Evolutionary conservation across 2,888 invertebrate species (phyloP), one percentile per base, ranked within the genome.

Genomic region (Cenopis cana): DNA sequence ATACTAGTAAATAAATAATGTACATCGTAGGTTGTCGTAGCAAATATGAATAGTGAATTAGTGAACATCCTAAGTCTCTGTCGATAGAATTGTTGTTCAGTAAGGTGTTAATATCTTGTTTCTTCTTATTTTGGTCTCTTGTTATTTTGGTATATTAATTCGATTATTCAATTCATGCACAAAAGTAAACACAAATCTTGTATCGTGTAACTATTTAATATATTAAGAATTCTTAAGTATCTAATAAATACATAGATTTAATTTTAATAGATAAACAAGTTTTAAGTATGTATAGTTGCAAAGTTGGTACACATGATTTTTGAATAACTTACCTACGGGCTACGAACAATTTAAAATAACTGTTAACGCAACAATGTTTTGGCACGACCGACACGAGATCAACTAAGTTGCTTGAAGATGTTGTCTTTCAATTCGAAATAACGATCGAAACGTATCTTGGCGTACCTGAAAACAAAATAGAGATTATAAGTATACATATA

Each of bases 361-460:
- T 14, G 17, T n/a, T 49, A 50, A 64, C 33, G 49, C 20, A 6
- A 20, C 33, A 56, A 14, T n/a, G n/a, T 50, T 24, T 65, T 49
- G 46, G 17, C 52, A 41, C 18, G 54, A 33, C 4, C 38, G 20
- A 74, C 36, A 59, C 50, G 61, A 69, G 60, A 72, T 80, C 79
- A 81, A 76, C 85, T 86, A 11, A 86, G 76, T 78, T 85, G 80
- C 77, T 84, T 85, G 81, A 89, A 89, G 76, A 95, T 94, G 77
- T 91, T 84, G 49, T 95, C 93, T 88, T 96, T 96, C 77, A 94
- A 93, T 69, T 94, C 93, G 82, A 95, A 95, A 90, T 97, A 97
- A 86, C 96, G 96, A 75, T 95, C 94, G 74, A 97, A 94, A 76
- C 97, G 94, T 77, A 95, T 91, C 81, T 95, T 94, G 64, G 97